Conservation (phyloP, 2,888 invertebrate genomes). For the Timema cristinae region DNA sequence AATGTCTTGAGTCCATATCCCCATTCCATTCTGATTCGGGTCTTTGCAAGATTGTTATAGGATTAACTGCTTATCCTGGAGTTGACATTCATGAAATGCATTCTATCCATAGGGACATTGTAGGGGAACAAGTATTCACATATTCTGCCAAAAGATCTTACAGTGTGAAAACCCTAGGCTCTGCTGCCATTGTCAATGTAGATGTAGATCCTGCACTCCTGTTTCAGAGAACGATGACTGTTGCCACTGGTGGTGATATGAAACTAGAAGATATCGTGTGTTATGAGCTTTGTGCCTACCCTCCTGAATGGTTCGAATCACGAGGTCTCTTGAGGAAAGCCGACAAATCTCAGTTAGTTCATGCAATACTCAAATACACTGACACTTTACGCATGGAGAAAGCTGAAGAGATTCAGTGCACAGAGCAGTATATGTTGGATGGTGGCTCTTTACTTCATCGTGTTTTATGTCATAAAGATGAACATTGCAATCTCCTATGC, state of each 20-base stretch:
- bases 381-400: too few relatives aligned
- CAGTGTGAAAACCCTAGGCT: neutral
- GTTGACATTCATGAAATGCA: neutral
- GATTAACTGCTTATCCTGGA: neutral
- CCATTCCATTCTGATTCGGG: neutral
- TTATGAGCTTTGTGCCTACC: neutral
- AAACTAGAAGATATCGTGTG: neutral
- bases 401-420: too few relatives aligned
- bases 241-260: neutral
- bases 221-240: neutral
- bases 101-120: neutral
- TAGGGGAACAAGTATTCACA: neutral
- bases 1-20: fast-evolving
- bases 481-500: neutral
- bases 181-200: neutral
- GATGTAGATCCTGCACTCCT: neutral
- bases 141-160: neutral
- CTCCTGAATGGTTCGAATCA: neutral
- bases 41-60: neutral
- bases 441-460: neutral
- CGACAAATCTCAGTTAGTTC: neutral
- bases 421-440: too few relatives aligned
- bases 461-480: neutral
- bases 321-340: neutral
- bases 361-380: neutral